phyloP scores from a whole-genome alignment of 1,140 invertebrate genomes.

The Ostrea denselamellosa region DNA sequence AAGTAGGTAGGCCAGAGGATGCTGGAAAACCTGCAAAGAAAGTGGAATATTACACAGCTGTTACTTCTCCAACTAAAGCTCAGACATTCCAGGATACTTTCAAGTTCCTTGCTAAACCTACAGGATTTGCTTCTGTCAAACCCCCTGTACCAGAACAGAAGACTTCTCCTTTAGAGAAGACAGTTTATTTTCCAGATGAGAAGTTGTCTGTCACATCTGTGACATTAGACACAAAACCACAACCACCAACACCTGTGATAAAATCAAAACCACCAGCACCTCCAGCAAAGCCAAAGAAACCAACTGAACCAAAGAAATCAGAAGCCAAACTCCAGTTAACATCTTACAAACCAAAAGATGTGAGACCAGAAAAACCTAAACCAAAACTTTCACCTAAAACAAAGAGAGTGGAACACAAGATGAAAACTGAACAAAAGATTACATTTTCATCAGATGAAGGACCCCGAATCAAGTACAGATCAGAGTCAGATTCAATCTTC shows the following conservation, averaged over 20 bases:
- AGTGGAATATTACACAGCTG: conserved; percentile 2
- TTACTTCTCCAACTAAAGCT: neutral
- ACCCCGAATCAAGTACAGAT: conserved; percentile 17
- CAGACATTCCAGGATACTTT: conserved; percentile 17
- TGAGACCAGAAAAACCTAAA: neutral
- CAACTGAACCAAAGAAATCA: conserved; percentile 1
- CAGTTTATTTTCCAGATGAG: conserved; percentile 23
- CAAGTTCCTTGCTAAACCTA: neutral
- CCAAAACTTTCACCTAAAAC: conserved; percentile 8
- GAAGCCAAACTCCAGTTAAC: neutral
- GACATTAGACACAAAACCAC: conserved; percentile 43
- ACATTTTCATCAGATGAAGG: conserved; percentile 24
- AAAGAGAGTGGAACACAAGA: conserved; percentile 13
- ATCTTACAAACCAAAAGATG: conserved; percentile 7
- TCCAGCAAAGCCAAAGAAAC: conserved; percentile 52
- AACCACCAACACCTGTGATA: conserved; percentile 55
- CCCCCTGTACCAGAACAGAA: conserved; percentile 4
- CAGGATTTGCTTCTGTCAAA: conserved; percentile 23
- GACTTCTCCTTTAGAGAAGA: neutral
- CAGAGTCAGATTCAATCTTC: conserved; percentile 31
- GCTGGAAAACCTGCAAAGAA: neutral
- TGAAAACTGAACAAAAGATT: neutral
- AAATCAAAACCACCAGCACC: conserved; percentile 58
- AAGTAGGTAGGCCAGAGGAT: neutral
- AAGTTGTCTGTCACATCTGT: conserved; percentile 29